Base-by-base conservation (phyloP, 2,797 vertebrate species). In the Antrozous pallidus region DNA sequence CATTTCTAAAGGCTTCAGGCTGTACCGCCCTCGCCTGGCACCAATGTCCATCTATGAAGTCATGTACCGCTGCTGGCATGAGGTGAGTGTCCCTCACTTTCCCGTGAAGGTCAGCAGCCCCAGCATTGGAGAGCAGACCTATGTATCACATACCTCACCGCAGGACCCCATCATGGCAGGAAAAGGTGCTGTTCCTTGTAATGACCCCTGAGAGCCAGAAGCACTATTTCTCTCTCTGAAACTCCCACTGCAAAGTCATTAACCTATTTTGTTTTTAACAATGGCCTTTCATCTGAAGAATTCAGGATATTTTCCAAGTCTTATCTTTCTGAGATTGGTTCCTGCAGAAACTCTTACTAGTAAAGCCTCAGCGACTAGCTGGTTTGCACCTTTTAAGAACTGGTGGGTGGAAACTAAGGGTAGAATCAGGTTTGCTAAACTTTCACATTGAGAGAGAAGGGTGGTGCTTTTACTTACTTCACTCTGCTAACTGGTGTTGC, bases 31-130 rank as follows among this genome's bases (percentile, higher is more conserved):
- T 0, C 91, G 97, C 51, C 97, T 98, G 61, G 98, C 98, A 42
- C 97, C 99, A 0, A 90, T 94, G 36, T 9, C 94, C 4, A 69
- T 99, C 17, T 99, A 99, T 90, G 73, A 98, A 97, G 97, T 99
- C 97, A 99, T 99, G 99, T 99, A 99, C 97, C 97, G 97, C 90
- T 99, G 99, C 97, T 99, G 99, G 99, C 98, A 99, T 0, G 99
- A 99, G 98, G 99, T 98, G 77, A 91, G 98, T 96, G 78, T 3
- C 36, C 16, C 8, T 40, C 40, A 3, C 9, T 40, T 73, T 16
- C 40, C 77, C 24, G 11, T 0, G 9, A 49, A 45, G 8, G 10
- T 17, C 36, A 65, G 67, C 51, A 74, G 16, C n/a, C 8, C 13
- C 81, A 42, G 17, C 40, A 49, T 58, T 6, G 17, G 69, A 77